A percentile compares a stretch with the other conserved stretches of the same genome.
Conservation (phyloP, 2,113 vertebrate genomes). For the Cyprinodon variegatus region DNA sequence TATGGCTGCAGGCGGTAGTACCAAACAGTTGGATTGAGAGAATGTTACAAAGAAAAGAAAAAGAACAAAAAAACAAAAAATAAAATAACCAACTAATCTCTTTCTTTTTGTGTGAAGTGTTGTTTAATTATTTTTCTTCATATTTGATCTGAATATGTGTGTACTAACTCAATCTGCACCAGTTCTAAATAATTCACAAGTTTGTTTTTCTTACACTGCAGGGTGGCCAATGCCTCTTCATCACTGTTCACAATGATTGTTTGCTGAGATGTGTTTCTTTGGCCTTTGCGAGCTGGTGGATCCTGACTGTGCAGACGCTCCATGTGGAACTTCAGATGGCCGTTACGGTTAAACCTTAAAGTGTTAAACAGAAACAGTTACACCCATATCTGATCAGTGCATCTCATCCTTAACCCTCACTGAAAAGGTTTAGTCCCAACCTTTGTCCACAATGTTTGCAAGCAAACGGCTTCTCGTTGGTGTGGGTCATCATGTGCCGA, state of each 20-base stretch:
- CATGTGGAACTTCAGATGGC: constrained; percentile 97
- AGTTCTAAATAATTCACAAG: not conserved
- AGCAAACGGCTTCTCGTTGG: constrained; percentile 96
- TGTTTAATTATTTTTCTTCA: too few relatives aligned
- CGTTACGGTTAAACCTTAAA: constrained; percentile 93
- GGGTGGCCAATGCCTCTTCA: constrained; percentile 88
- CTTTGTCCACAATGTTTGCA: constrained; percentile 95
- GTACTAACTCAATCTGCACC: not conserved
- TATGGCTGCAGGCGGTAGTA: too few relatives aligned
- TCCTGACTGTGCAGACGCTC: constrained; percentile 92
- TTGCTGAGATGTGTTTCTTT: constrained; percentile 75
- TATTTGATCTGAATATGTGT: too few relatives aligned
- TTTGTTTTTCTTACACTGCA: constrained; percentile 77
- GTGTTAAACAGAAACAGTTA: not conserved
- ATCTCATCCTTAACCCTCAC: not conserved
- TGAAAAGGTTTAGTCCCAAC: constrained; percentile 67
- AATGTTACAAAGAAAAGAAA: too few relatives aligned
- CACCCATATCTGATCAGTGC: not conserved
- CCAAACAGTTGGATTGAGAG: too few relatives aligned
- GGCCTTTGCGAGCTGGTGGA: constrained; percentile 72
- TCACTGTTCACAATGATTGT: constrained; percentile 92
- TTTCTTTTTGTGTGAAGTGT: too few relatives aligned
- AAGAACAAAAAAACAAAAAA: too few relatives aligned
- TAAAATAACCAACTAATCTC: too few relatives aligned
- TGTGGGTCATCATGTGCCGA: constrained; percentile 94